Evolutionary conservation across 2,888 invertebrate genomes (phyloP).

Genomic region (Ditula angustiorana): DNA sequence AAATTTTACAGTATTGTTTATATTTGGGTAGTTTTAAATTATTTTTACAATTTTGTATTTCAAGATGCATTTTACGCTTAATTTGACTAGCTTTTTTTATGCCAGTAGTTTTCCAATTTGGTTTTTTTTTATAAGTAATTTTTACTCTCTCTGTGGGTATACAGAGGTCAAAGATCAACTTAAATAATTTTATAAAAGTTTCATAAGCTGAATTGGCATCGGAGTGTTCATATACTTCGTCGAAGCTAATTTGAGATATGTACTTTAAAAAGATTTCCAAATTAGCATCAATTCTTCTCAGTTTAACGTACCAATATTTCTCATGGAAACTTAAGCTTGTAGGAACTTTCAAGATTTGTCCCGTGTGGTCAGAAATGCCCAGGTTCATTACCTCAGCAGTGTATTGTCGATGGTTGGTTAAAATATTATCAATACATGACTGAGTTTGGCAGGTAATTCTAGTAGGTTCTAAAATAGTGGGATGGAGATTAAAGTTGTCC

Average conservation of each 20-base stretch:
- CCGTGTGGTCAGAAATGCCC: too few species aligned
- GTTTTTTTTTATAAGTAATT: not conserved
- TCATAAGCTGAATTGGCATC: not conserved
- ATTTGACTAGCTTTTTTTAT: not conserved
- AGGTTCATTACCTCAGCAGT: not conserved
- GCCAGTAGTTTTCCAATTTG: not conserved
- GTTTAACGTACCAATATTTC: not conserved
- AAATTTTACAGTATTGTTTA: too few species aligned
- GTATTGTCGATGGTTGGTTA: not conserved
- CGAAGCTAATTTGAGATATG: not conserved
- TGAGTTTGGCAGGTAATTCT: not conserved
- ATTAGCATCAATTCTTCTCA: not conserved
- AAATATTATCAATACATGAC: not conserved
- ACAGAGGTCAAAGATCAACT: not conserved
- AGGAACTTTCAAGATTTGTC: not conserved
- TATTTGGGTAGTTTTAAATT: too few species aligned
- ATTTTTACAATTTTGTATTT: too few species aligned
- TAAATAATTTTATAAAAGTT: not conserved
- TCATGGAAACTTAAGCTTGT: not conserved
- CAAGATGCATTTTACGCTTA: too few species aligned
- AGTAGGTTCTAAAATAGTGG: not conserved
- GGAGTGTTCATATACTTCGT: not conserved
- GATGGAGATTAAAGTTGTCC: not conserved
- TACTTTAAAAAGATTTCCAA: slow-evolving; percentile 1
- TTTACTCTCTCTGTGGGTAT: not conserved